These are phyloP conservation scores for Mus spicilegus DNA, from an alignment of 2,113 vertebrate species.

Conservation along the genomic window DNA sequence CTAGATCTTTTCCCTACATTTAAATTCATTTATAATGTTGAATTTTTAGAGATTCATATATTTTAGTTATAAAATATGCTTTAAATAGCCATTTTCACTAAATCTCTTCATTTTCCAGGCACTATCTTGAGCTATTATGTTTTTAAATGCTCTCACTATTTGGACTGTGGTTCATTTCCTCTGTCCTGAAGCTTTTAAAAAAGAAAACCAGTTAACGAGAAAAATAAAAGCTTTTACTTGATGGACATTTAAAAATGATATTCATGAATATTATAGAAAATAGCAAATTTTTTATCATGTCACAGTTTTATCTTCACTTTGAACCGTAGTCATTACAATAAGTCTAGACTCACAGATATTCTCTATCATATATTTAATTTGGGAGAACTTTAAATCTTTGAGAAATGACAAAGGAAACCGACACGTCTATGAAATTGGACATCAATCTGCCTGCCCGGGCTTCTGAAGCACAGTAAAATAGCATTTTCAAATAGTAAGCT, in stretches of 20 bases:
- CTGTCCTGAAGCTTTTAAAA: constrained; percentile 33
- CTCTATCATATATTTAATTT: constrained; percentile 86
- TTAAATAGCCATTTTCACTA: constrained; percentile 38
- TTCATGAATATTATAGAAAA: constrained; percentile 71
- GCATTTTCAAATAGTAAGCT: constrained; percentile 87
- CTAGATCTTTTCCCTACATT: not conserved
- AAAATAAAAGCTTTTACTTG: constrained; percentile 48
- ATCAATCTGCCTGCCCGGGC: constrained; percentile 84
- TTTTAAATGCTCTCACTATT: constrained; percentile 42
- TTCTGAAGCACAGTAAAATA: constrained; percentile 86
- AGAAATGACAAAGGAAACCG: constrained; percentile 86
- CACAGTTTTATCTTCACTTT: constrained; percentile 82
- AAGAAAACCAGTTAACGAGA: constrained; percentile 42
- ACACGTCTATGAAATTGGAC: constrained; percentile 85
- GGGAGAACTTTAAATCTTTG: constrained; percentile 87
- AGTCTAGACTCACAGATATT: constrained; percentile 84
- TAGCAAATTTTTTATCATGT: constrained; percentile 59
- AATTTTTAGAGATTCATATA: constrained; percentile 22
- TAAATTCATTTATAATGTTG: constrained; percentile 26
- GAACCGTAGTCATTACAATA: constrained; percentile 84
- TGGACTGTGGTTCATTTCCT: not conserved
- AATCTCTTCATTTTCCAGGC: constrained; percentile 40
- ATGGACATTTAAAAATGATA: constrained; percentile 61
- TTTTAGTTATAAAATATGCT: not conserved
- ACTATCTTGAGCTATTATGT: constrained; percentile 18